Conservation (phyloP, 2,888 invertebrate genomes). For the Tachystola acroxantha region DNA sequence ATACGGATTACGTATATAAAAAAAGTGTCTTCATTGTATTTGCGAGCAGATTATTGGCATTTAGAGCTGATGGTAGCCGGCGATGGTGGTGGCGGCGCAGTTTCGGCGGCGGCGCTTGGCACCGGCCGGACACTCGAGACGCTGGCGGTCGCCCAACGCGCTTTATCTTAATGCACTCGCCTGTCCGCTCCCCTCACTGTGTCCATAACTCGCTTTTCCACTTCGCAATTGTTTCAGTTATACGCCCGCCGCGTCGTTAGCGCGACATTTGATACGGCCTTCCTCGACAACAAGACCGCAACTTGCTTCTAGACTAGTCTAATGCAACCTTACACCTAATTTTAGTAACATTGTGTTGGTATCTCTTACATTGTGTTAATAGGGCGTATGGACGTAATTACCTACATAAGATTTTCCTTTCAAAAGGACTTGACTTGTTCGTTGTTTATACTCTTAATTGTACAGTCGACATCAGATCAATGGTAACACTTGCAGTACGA, state of each 20-base stretch:
- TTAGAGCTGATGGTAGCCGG: constrained; percentile 11
- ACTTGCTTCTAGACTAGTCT: constrained; percentile 19
- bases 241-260: constrained; percentile 36
- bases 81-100: constrained; percentile 7
- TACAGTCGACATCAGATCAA: no score
- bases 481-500: no score
- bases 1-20: no score
- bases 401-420: no score
- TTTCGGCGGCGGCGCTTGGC: constrained; percentile 41
- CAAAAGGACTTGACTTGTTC: no score
- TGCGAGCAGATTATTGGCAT: constrained; percentile 12
- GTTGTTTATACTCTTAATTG: no score
- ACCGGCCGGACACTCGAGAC: constrained; percentile 62
- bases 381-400: no score
- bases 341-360: no score
- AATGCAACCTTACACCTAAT: constrained; percentile 30
- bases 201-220: constrained; percentile 57
- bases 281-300: constrained; percentile 4
- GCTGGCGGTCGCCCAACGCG: constrained; percentile 66
- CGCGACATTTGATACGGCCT: constrained; percentile 37
- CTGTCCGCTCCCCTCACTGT: constrained; percentile 54
- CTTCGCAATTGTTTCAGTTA: constrained; percentile 53
- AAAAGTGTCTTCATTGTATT: no score
- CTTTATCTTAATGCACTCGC: constrained; percentile 71
- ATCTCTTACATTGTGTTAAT: no score